A percentile compares a stretch with the other conserved stretches of the same genome.
Evolutionary conservation across 1,140 invertebrate species (phyloP).

Genomic region (Drosophila carrolli): DNA sequence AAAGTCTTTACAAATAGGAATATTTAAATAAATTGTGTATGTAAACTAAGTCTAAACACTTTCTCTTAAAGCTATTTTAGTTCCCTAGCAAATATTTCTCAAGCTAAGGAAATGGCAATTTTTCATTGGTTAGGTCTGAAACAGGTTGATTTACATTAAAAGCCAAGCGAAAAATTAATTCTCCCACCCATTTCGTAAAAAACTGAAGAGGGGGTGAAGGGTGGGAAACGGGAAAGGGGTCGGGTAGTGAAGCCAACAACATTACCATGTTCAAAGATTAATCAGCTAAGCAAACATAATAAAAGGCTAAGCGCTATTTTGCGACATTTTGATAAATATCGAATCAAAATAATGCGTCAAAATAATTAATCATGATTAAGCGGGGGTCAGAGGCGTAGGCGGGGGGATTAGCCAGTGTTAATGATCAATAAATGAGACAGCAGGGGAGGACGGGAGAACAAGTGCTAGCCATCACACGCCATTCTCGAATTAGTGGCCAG

Average conservation of each 20-base stretch:
- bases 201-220: not conserved
- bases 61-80: not conserved
- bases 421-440: conserved; percentile 76
- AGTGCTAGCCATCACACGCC: conserved; percentile 74
- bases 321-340: conserved; percentile 82
- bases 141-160: conserved; percentile 55
- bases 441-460: conserved; percentile 47
- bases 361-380: conserved; percentile 82
- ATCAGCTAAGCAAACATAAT: conserved; percentile 79
- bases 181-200: conserved; percentile 8
- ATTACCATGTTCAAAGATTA: conserved; percentile 54
- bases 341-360: conserved; percentile 82
- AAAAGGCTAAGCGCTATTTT: conserved; percentile 73
- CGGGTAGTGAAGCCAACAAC: conserved; percentile 15
- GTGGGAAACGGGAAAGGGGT: conserved; percentile 5
- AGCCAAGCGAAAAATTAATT: conserved; percentile 26
- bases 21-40: too few relatives aligned
- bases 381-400: conserved; percentile 1
- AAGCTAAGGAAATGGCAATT: conserved; percentile 52
- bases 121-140: conserved; percentile 50
- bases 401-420: conserved; percentile 51
- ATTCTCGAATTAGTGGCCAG: conserved; percentile 70
- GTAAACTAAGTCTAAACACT: not conserved
- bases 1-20: too few relatives aligned
- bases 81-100: not conserved